Conservation (phyloP, 1,140 invertebrate genomes). For the Drosophila carrolli region DNA sequence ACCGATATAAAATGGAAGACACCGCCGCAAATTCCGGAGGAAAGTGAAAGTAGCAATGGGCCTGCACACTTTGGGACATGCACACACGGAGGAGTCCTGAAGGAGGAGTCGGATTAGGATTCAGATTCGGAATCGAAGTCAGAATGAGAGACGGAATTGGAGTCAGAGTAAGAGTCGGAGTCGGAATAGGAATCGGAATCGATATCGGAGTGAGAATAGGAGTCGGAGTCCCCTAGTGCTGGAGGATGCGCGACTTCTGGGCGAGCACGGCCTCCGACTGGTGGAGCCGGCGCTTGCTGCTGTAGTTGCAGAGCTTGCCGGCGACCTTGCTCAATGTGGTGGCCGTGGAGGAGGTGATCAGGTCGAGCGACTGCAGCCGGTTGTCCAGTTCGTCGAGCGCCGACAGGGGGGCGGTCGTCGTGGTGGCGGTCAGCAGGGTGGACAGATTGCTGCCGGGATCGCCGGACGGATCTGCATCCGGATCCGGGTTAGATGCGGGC, state of each 20-base stretch:
- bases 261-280: slow-evolving; percentile 66
- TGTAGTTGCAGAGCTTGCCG: slow-evolving; percentile 70
- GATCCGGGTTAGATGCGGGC: slow-evolving; percentile 28
- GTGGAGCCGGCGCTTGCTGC: slow-evolving; percentile 68
- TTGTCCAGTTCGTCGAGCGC: slow-evolving; percentile 71
- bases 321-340: slow-evolving; percentile 71
- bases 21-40: background rate
- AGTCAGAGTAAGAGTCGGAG: no score
- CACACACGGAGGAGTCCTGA: slow-evolving; percentile 3
- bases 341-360: slow-evolving; percentile 70
- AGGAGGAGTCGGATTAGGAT: background rate
- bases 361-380: slow-evolving; percentile 62
- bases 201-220: background rate
- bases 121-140: no score
- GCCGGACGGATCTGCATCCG: slow-evolving; percentile 18
- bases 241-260: slow-evolving; percentile 68
- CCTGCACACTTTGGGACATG: background rate
- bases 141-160: no score
- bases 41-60: background rate
- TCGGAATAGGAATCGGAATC: no score
- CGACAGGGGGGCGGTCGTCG: slow-evolving; percentile 54
- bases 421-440: slow-evolving; percentile 37
- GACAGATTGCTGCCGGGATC: slow-evolving; percentile 48
- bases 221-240: slow-evolving; percentile 42
- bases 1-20: no score